phyloP scores from a whole-genome alignment of 2,113 vertebrate genomes.

The Aix galericulata region DNA sequence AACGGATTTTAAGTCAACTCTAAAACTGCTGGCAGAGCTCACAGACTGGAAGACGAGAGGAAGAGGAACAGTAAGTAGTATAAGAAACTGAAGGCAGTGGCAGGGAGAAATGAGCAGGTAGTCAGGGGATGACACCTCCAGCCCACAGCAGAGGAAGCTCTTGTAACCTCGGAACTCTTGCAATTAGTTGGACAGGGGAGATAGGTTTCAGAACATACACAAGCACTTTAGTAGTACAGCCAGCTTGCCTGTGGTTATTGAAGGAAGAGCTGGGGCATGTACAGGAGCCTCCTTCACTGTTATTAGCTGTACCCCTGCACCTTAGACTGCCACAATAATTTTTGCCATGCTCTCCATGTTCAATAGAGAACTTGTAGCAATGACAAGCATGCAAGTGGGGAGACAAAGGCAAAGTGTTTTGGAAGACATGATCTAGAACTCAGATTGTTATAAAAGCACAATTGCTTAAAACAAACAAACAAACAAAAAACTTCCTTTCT shows the following conservation, averaged over 20 bases:
- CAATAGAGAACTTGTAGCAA: not conserved
- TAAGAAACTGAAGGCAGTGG: not conserved
- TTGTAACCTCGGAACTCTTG: not conserved
- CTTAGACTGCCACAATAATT: not conserved
- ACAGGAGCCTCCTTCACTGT: not conserved
- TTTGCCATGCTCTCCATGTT: not conserved
- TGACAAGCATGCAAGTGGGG: not conserved
- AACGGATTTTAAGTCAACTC: not conserved
- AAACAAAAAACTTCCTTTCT: not conserved
- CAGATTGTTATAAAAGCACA: not conserved
- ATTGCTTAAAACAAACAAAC: not conserved
- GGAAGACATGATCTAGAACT: not conserved
- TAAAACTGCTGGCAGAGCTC: not conserved
- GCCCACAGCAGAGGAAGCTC: not conserved
- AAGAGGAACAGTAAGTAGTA: not conserved
- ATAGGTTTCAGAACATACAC: not conserved
- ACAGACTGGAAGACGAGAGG: not conserved
- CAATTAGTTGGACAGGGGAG: not conserved
- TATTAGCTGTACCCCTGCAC: not conserved
- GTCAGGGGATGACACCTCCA: not conserved
- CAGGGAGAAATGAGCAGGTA: not conserved
- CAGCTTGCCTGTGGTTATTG: not conserved
- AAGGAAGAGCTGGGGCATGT: not conserved
- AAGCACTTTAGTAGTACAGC: not conserved
- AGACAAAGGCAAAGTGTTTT: not conserved